phyloP scores from a whole-genome alignment of 2,113 vertebrate genomes.

The Brachirus orientalis region DNA sequence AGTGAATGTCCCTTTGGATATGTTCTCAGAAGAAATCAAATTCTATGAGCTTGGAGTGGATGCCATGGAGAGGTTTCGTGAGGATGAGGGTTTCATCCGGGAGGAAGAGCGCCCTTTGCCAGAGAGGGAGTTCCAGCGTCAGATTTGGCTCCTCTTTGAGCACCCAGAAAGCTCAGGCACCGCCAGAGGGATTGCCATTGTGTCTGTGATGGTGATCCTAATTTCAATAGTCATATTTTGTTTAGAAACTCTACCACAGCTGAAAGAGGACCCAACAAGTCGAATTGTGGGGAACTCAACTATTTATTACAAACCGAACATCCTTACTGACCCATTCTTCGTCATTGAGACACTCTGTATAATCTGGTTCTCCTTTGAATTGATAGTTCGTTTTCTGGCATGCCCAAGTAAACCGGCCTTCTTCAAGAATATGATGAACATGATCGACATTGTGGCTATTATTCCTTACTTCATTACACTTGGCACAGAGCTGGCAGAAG shows the following conservation, averaged over 20 bases:
- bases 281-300: constrained; percentile 88
- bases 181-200: constrained; percentile 94
- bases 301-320: constrained; percentile 88
- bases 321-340: constrained; percentile 97
- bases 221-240: constrained; percentile 99
- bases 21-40: constrained; percentile 99
- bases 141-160: constrained; percentile 98
- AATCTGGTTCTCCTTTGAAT: constrained; percentile 99
- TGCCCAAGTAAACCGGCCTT: constrained; percentile 98
- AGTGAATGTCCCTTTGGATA: constrained; percentile 96
- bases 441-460: constrained; percentile 98
- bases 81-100: constrained; percentile 97
- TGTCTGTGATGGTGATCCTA: constrained; percentile 98
- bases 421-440: constrained; percentile 99
- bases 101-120: constrained; percentile 96
- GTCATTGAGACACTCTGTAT: constrained; percentile 97
- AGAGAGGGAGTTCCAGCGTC: constrained; percentile 94
- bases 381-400: constrained; percentile 95
- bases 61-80: constrained; percentile 98
- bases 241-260: constrained; percentile 94
- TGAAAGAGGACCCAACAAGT: constrained; percentile 88
- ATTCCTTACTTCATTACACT: constrained; percentile 99
- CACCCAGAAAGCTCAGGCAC: constrained; percentile 96
- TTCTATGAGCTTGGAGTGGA: constrained; percentile 98
- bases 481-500: constrained; percentile 96